phyloP scores from a whole-genome alignment of 2,113 vertebrate genomes.

The Cheirogaleus medius region DNA sequence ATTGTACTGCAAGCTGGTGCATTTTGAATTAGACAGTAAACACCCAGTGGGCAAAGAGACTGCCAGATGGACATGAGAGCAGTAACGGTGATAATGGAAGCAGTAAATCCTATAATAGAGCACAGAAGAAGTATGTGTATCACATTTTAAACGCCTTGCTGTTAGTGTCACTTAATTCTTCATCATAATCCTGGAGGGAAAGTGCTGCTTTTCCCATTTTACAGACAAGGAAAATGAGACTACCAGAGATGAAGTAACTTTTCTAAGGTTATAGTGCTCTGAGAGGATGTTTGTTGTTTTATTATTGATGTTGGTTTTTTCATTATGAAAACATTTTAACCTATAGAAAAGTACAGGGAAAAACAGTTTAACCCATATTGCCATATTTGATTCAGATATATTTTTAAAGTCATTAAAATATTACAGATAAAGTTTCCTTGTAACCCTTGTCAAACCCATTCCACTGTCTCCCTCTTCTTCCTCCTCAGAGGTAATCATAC shows the following conservation, averaged over 20 bases:
- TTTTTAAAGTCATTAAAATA: neutral
- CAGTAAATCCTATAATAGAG: too few species aligned
- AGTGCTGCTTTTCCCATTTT: neutral
- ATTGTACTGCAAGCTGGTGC: neutral
- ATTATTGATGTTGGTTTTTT: neutral
- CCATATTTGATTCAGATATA: neutral
- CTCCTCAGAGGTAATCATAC: neutral
- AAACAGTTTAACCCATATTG: neutral
- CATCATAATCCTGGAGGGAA: neutral
- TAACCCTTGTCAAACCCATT: neutral
- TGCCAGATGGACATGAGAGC: neutral
- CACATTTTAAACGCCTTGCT: neutral
- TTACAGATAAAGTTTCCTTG: neutral
- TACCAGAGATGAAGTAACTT: neutral
- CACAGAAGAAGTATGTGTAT: too few species aligned
- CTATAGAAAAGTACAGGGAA: neutral
- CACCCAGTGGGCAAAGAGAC: neutral
- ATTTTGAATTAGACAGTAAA: neutral
- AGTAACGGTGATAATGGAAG: too few species aligned
- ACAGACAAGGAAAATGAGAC: neutral
- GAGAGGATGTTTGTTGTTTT: neutral
- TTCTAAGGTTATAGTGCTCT: neutral
- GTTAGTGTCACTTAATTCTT: neutral
- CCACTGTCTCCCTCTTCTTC: neutral
- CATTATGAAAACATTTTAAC: neutral